A percentile compares a stretch with the other conserved stretches of the same genome.
phyloP scores from a whole-genome alignment of 2,113 vertebrate genomes.

The Colistium nudipinnis region DNA sequence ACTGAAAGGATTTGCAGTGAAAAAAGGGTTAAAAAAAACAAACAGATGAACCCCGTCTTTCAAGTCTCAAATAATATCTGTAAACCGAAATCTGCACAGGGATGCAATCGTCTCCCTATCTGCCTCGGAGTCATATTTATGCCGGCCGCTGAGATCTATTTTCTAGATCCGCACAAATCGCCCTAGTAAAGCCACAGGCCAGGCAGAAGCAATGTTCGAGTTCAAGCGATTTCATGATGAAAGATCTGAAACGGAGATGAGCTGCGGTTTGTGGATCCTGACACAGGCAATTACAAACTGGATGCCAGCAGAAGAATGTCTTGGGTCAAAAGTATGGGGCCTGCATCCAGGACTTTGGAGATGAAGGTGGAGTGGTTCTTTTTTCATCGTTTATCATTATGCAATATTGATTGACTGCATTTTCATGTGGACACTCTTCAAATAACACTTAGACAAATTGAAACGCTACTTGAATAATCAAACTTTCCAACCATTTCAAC shows the following conservation, averaged over 20 bases:
- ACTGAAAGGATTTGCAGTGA: conserved; percentile 31
- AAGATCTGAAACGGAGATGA: conserved; percentile 45
- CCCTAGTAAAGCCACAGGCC: conserved; percentile 40
- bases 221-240: conserved; percentile 16
- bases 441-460: conserved; percentile 2
- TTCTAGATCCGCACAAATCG: conserved; percentile 34
- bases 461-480: not conserved
- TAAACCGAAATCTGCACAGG: conserved; percentile 35
- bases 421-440: conserved; percentile 20
- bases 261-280: conserved; percentile 11
- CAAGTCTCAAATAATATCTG: conserved; percentile 46
- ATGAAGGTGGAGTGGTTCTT: conserved; percentile 9
- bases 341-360: conserved; percentile 13
- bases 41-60: conserved; percentile 56
- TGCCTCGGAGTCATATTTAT: conserved; percentile 52
- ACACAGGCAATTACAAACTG: conserved; percentile 16
- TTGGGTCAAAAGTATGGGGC: not conserved
- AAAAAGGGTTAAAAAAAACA: conserved; percentile 13
- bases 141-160: conserved; percentile 33
- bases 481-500: conserved; percentile 32
- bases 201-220: conserved; percentile 9
- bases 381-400: conserved; percentile 25
- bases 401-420: not conserved
- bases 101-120: conserved; percentile 58
- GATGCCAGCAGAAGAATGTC: conserved; percentile 2